Conservation (phyloP, 2,888 invertebrate genomes). For the Pterostichus madidus region DNA sequence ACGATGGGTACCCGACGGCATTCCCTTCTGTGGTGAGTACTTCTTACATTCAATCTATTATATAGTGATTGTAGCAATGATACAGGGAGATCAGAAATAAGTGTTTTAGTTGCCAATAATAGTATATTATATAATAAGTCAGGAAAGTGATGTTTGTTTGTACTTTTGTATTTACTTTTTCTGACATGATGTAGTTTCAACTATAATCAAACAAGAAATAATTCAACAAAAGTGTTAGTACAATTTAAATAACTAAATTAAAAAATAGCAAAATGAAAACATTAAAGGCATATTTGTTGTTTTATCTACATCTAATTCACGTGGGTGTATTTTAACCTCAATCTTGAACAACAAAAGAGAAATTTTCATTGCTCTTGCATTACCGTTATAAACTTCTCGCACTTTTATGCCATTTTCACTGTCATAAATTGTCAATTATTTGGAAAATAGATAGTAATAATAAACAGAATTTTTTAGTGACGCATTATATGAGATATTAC, state of each 20-base stretch:
- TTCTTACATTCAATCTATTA: too few relatives aligned
- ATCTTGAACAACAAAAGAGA: constrained; percentile 30
- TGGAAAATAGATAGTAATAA: background rate
- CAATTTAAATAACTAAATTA: background rate
- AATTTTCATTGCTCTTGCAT: constrained; percentile 33
- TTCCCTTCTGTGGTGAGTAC: constrained; percentile 95
- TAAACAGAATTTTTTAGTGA: background rate
- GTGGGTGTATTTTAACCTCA: constrained; percentile 30
- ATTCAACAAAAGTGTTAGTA: too few relatives aligned
- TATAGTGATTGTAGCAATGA: background rate
- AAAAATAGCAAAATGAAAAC: background rate
- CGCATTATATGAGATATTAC: background rate
- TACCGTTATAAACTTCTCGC: background rate
- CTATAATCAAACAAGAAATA: too few relatives aligned
- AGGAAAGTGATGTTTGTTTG: background rate
- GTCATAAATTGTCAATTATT: background rate
- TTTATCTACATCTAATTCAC: constrained; percentile 22
- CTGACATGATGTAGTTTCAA: too few relatives aligned
- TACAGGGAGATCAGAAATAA: too few relatives aligned
- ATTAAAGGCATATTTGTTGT: background rate
- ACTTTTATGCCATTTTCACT: constrained; percentile 12
- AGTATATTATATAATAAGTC: too few relatives aligned
- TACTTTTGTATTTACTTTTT: background rate
- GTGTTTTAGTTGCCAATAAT: too few relatives aligned
- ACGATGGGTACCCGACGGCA: constrained; percentile 92